Conservation (phyloP, 2,797 vertebrate species). For the Hoplostethus atlanticus region DNA sequence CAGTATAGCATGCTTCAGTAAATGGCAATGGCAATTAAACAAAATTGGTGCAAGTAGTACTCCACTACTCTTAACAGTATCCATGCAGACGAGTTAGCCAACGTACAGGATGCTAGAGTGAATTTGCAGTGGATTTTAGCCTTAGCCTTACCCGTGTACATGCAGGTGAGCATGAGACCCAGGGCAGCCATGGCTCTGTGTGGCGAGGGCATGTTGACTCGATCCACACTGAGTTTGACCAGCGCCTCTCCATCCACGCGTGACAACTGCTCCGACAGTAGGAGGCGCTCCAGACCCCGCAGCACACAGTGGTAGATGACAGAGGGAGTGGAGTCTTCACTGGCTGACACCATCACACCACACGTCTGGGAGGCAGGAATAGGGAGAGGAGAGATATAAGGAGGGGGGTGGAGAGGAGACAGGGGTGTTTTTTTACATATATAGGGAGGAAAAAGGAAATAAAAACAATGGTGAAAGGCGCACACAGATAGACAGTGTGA, state of each 20-base stretch:
- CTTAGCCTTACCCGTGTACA: slow-evolving; percentile 94
- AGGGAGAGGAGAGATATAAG: background rate
- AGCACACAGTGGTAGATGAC: slow-evolving; percentile 96
- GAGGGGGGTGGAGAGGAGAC: background rate
- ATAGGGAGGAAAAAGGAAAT: background rate
- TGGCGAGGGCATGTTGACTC: slow-evolving; percentile 96
- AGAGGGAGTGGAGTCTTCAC: slow-evolving; percentile 94
- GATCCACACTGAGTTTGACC: slow-evolving; percentile 96
- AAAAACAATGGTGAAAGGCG: background rate
- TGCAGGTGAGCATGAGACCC: slow-evolving; percentile 99
- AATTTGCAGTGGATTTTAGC: background rate
- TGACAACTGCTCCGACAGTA: slow-evolving; percentile 96
- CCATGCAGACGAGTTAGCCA: slow-evolving; percentile 25
- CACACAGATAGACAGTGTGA: background rate
- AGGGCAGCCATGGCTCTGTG: slow-evolving; percentile 98
- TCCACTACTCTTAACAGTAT: background rate
- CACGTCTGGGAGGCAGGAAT: slow-evolving; percentile 86
- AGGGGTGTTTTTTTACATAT: background rate
- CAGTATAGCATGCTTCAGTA: background rate
- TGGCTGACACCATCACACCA: slow-evolving; percentile 94
- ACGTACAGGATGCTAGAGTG: background rate
- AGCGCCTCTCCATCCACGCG: slow-evolving; percentile 93
- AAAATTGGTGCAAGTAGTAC: no score
- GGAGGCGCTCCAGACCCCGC: slow-evolving; percentile 94
- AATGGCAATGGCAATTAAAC: background rate